Percentiles rank a stretch among this genome's conserved stretches.
Conservation (phyloP, 2,888 invertebrate species). For the Elegia similella region DNA sequence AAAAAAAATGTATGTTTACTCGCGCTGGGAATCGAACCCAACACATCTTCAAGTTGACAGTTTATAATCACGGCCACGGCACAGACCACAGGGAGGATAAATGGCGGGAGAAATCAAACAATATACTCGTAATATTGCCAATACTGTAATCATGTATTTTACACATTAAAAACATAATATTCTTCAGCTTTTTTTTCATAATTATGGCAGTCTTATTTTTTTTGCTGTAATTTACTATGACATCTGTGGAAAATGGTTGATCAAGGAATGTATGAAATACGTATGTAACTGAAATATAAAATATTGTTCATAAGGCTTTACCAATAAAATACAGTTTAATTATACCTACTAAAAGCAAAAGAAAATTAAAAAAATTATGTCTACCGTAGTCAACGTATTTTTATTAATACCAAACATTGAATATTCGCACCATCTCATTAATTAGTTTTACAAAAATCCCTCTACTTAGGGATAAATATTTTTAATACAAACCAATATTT, state of each 20-base stretch:
- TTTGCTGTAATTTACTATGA: conserved; percentile 17
- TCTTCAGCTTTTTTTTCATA: conserved; percentile 19
- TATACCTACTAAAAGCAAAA: not conserved
- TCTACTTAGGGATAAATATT: too few relatives aligned
- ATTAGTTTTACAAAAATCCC: not conserved
- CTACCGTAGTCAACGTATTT: not conserved
- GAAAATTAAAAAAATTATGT: not conserved
- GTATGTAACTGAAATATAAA: not conserved
- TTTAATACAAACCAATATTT: not conserved
- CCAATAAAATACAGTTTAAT: not conserved
- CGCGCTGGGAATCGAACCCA: too few relatives aligned
- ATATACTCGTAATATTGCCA: conserved; percentile 12
- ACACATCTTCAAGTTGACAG: too few relatives aligned
- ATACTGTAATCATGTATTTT: conserved; percentile 24
- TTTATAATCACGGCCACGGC: too few relatives aligned
- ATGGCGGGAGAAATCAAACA: not conserved
- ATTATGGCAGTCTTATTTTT: conserved; percentile 25
- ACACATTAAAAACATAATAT: conserved; percentile 20
- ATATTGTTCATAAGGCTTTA: not conserved
- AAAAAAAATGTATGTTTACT: too few relatives aligned
- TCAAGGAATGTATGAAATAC: conserved; percentile 10
- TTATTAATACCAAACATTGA: not conserved
- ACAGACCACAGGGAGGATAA: too few relatives aligned
- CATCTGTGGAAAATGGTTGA: conserved; percentile 9
- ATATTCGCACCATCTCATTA: not conserved